A percentile compares a stretch with the other conserved stretches of the same genome.
Evolutionary conservation across 2,797 vertebrate genomes (phyloP).

Genomic region (Sarcoramphus papa): DNA sequence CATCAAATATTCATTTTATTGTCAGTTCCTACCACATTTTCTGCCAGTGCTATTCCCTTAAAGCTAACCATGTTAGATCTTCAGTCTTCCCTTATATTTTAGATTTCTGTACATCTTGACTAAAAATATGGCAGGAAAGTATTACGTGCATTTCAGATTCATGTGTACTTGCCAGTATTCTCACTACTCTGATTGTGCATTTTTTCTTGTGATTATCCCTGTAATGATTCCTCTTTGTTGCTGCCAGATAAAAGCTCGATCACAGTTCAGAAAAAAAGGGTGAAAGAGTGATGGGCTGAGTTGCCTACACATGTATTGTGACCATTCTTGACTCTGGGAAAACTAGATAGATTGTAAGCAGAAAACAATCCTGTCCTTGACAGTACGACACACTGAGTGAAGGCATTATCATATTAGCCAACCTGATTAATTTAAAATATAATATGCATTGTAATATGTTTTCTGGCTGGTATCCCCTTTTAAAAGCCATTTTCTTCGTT

Average conservation of each 20-base stretch:
- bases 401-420: neutral
- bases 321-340: neutral
- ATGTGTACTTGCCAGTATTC: neutral
- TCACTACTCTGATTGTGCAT: neutral
- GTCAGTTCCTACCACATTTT: slow-evolving; percentile 22
- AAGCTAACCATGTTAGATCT: neutral
- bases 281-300: neutral
- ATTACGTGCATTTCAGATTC: neutral
- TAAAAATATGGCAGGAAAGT: neutral
- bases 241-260: neutral
- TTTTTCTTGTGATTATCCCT: neutral
- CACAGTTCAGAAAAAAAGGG: neutral
- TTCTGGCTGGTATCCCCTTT: neutral
- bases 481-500: neutral
- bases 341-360: neutral
- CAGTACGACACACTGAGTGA: neutral
- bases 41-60: neutral
- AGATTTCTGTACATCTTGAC: neutral
- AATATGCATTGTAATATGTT: neutral
- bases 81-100: neutral
- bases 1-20: slow-evolving; percentile 42
- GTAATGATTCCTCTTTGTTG: neutral
- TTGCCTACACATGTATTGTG: neutral
- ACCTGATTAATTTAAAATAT: neutral
- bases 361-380: neutral